Evolutionary conservation across 2,888 invertebrate genomes (phyloP).

Genomic region (Dendrolimus pini): DNA sequence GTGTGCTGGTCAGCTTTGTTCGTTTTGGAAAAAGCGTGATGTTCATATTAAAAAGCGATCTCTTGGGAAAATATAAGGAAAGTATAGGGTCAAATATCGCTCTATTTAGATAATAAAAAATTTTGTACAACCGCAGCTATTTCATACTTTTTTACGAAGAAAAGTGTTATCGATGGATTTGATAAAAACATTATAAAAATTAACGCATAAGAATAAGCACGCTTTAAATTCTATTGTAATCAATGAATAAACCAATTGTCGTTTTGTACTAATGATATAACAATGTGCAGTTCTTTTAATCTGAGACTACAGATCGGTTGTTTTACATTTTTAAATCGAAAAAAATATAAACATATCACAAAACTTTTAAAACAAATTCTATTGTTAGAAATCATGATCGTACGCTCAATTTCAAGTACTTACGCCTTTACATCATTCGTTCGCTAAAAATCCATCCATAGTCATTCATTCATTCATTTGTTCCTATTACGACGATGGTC

Average conservation of each 20-base stretch:
- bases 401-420: background rate
- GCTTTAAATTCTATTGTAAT: slow-evolving; percentile 63
- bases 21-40: background rate
- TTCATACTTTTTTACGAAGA: slow-evolving; percentile 70
- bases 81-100: slow-evolving; percentile 3
- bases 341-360: background rate
- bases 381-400: background rate
- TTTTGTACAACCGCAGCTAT: slow-evolving; percentile 58
- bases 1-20: background rate
- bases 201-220: slow-evolving; percentile 29
- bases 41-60: background rate
- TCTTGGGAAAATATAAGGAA: too few species aligned
- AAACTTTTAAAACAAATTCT: background rate
- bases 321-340: slow-evolving; percentile 5
- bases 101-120: background rate
- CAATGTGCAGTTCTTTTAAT: slow-evolving; percentile 16
- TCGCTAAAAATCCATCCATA: background rate
- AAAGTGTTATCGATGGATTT: slow-evolving; percentile 56
- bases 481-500: background rate
- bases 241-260: slow-evolving; percentile 22
- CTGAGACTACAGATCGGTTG: slow-evolving; percentile 3
- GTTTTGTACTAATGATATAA: slow-evolving; percentile 54
- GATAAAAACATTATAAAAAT: slow-evolving; percentile 57
- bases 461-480: background rate
- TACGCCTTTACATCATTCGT: background rate